Conservation (phyloP, 2,888 invertebrate species). For the Erebia ligea region DNA sequence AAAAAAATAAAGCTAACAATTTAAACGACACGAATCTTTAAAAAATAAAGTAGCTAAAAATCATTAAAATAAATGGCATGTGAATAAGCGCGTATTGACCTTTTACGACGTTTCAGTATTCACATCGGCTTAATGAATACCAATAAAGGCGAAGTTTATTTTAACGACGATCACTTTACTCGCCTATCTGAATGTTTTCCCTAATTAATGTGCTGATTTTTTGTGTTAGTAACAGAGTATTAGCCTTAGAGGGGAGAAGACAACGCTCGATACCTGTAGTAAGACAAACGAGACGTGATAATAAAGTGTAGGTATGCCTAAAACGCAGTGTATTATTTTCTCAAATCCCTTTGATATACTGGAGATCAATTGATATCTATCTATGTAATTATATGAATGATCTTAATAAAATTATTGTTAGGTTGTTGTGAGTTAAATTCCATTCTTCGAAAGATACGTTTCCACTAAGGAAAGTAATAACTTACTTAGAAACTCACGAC, state of each 20-base stretch:
- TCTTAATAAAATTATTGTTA: too few species aligned
- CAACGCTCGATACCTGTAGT: too few species aligned
- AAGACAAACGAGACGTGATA: too few species aligned
- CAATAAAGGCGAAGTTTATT: constrained; percentile 40
- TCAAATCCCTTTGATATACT: too few species aligned
- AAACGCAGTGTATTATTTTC: too few species aligned
- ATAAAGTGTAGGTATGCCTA: too few species aligned
- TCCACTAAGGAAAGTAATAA: too few species aligned
- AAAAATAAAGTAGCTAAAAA: constrained; percentile 12
- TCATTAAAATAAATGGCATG: constrained; percentile 36
- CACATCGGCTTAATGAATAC: constrained; percentile 40
- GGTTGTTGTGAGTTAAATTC: too few species aligned
- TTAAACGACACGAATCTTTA: constrained; percentile 4
- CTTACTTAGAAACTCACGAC: too few species aligned
- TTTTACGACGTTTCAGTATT: constrained; percentile 38
- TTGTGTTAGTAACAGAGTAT: background rate
- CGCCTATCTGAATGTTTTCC: constrained; percentile 28
- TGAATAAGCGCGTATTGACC: constrained; percentile 37
- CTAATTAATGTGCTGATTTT: constrained; percentile 18
- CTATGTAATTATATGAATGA: too few species aligned
- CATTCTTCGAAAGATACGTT: too few species aligned
- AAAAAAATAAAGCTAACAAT: background rate
- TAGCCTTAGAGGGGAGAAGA: background rate
- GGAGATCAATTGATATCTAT: too few species aligned
- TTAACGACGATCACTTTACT: constrained; percentile 37